phyloP scores from a whole-genome alignment of 2,888 invertebrate species.

The Disparrhopalites patrizii region DNA sequence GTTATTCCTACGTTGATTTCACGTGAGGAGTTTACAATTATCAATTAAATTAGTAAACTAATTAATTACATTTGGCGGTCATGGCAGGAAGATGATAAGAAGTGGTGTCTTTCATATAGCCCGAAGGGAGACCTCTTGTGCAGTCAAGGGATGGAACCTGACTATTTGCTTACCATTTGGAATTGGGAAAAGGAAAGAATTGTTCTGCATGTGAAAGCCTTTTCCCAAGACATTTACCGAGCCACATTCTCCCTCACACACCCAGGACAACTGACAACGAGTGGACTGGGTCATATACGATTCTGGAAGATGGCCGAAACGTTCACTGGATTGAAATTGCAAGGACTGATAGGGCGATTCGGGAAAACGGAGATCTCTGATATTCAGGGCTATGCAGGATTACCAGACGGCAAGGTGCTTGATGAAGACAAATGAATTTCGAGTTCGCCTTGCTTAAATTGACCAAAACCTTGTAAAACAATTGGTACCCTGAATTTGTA shows the following conservation, averaged over 20 bases:
- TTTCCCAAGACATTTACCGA: conserved; percentile 72
- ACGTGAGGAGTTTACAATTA: conserved; percentile 49
- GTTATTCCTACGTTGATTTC: conserved; percentile 64
- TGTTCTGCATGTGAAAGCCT: conserved; percentile 73
- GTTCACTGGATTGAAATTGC: conserved; percentile 84
- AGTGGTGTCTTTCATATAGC: conserved; percentile 55
- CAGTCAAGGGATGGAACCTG: conserved; percentile 79
- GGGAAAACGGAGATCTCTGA: conserved; percentile 90
- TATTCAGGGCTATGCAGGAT: conserved; percentile 74
- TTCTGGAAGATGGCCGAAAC: conserved; percentile 92
- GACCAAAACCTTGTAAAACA: background rate
- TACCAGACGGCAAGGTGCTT: conserved; percentile 79
- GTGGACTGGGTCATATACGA: conserved; percentile 74
- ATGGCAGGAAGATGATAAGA: background rate
- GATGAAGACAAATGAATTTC: background rate
- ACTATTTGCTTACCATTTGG: conserved; percentile 84
- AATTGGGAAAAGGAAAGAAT: conserved; percentile 74
- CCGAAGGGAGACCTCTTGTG: conserved; percentile 74
- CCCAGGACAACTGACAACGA: conserved; percentile 72
- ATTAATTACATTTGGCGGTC: background rate
- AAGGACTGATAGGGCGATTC: conserved; percentile 83
- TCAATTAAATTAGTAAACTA: background rate
- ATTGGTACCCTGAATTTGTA: conserved; percentile 49
- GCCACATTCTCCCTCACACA: conserved; percentile 78
- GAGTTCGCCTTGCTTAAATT: background rate